Percentiles rank a stretch among this genome's conserved stretches.
These are phyloP conservation scores for Didymodactylos carnosus DNA, from an alignment of 2,888 invertebrate species.

Conservation along the genomic window DNA sequence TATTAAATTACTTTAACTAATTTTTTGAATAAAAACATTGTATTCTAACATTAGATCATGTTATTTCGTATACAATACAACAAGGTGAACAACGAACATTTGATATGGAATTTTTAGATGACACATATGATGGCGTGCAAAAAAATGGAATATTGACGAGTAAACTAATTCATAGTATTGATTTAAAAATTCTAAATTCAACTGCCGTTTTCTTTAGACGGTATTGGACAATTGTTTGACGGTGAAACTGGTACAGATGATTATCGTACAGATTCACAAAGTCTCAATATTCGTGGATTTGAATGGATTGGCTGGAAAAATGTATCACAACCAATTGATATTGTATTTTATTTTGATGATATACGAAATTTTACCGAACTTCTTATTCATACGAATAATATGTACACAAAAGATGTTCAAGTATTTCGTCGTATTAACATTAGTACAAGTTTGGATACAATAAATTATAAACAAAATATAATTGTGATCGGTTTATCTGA, in stretches of 20 bases:
- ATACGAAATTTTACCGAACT: slow-evolving; percentile 65
- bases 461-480: slow-evolving; percentile 54
- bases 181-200: too few relatives aligned
- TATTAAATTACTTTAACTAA: too few relatives aligned
- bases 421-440: slow-evolving; percentile 60
- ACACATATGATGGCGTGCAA: slow-evolving; percentile 71
- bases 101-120: slow-evolving; percentile 60
- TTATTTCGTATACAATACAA: background rate
- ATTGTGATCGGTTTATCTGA: slow-evolving; percentile 42
- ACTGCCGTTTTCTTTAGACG: too few relatives aligned
- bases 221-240: slow-evolving; percentile 62
- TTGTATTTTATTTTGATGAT: slow-evolving; percentile 66
- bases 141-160: too few relatives aligned
- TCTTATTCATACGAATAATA: slow-evolving; percentile 56
- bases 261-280: slow-evolving; percentile 48
- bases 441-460: slow-evolving; percentile 55
- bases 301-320: slow-evolving; percentile 73
- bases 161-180: too few relatives aligned
- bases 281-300: slow-evolving; percentile 44
- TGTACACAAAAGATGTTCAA: slow-evolving; percentile 61
- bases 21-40: too few relatives aligned
- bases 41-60: too few relatives aligned
- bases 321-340: slow-evolving; percentile 39
- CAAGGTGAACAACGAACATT: slow-evolving; percentile 55
- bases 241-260: slow-evolving; percentile 57